phyloP scores from a whole-genome alignment of 2,888 invertebrate genomes.

The Cephalotes varians region DNA sequence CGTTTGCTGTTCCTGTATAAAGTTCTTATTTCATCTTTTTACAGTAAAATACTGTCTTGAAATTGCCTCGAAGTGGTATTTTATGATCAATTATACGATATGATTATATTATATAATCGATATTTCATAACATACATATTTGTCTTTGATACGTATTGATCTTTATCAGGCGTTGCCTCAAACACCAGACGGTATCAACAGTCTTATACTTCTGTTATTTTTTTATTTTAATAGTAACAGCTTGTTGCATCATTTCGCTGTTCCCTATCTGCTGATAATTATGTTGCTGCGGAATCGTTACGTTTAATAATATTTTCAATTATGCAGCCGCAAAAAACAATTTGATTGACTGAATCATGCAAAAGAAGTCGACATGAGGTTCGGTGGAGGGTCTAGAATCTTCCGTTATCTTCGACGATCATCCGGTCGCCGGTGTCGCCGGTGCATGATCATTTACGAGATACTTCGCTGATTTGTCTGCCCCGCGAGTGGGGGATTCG shows the following conservation, averaged over 20 bases:
- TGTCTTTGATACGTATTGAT: neutral
- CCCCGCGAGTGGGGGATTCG: slow-evolving; percentile 59
- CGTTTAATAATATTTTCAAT: neutral
- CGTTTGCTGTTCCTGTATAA: neutral
- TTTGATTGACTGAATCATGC: neutral
- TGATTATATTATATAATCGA: no score
- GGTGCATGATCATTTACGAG: slow-evolving; percentile 49
- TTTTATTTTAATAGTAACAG: no score
- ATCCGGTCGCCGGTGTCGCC: slow-evolving; percentile 34
- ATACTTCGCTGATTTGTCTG: slow-evolving; percentile 59
- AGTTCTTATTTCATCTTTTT: neutral
- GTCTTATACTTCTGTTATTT: neutral
- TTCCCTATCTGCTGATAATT: neutral
- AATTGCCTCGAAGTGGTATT: neutral
- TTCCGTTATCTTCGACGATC: slow-evolving; percentile 52
- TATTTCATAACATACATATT: neutral
- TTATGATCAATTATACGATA: no score
- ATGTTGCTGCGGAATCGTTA: neutral
- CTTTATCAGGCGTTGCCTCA: neutral
- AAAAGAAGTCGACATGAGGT: slow-evolving; percentile 3
- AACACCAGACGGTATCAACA: neutral
- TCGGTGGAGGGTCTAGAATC: slow-evolving; percentile 47
- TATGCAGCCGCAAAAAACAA: neutral
- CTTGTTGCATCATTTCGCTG: neutral
- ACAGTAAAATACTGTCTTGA: neutral